These are phyloP conservation scores for Xenus cinereus DNA, from an alignment of 2,113 vertebrate genomes.

Conservation along the genomic window DNA sequence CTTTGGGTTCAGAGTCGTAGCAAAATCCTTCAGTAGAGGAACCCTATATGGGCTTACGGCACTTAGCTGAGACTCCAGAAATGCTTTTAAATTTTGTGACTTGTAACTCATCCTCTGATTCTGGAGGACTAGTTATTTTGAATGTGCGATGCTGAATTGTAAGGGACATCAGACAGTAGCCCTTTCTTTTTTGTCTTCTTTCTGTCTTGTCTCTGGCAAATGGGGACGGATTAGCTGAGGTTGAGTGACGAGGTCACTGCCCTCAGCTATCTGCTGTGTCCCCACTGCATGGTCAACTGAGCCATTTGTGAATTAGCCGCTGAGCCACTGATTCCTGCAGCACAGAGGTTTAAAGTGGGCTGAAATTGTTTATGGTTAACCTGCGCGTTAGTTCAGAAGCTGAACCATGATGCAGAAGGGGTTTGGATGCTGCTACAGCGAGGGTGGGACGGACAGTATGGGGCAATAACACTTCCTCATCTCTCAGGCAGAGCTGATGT, in stretches of 20 bases:
- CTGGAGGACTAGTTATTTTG: not conserved
- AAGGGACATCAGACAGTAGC: slow-evolving; percentile 1
- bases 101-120: not conserved
- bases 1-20: not conserved
- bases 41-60: fast-evolving
- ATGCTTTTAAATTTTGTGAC: not conserved
- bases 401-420: not conserved
- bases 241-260: slow-evolving; percentile 46
- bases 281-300: slow-evolving; percentile 50
- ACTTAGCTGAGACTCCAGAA: not conserved
- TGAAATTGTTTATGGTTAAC: slow-evolving; percentile 61
- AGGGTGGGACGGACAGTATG: not conserved
- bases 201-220: slow-evolving; percentile 32
- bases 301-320: slow-evolving; percentile 59
- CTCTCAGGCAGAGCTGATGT: not conserved
- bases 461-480: not conserved
- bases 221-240: slow-evolving; percentile 58
- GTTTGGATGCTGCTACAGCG: not conserved
- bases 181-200: slow-evolving; percentile 18
- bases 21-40: not conserved
- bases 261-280: slow-evolving; percentile 49
- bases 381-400: not conserved
- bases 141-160: not conserved
- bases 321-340: slow-evolving; percentile 40
- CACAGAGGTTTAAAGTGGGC: not conserved